Conservation (phyloP, 2,888 invertebrate genomes). For the Ectemnius cavifrons region DNA sequence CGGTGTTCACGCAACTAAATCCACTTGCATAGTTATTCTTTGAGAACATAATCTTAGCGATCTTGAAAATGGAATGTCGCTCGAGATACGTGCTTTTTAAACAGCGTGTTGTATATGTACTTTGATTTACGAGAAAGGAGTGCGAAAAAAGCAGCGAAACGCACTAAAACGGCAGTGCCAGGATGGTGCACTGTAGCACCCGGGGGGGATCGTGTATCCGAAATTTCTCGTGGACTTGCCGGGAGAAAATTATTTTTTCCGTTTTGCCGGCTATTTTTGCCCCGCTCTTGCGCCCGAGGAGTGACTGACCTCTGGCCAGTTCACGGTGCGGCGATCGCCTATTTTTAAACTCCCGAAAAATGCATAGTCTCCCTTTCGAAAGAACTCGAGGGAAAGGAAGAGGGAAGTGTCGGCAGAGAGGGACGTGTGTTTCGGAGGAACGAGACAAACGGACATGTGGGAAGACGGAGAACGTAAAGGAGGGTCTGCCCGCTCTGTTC, state of each 20-base stretch:
- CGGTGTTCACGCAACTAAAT: slow-evolving; percentile 27
- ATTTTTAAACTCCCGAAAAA: slow-evolving; percentile 76
- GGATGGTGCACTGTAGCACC: slow-evolving; percentile 15
- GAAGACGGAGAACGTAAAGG: slow-evolving; percentile 5
- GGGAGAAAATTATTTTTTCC: slow-evolving; percentile 67
- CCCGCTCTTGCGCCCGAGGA: slow-evolving; percentile 67
- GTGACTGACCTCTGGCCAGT: slow-evolving; percentile 78
- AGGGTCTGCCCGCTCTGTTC: slow-evolving; percentile 19
- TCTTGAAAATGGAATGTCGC: background rate
- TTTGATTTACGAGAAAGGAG: background rate
- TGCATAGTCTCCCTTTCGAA: slow-evolving; percentile 70
- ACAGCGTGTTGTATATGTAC: background rate
- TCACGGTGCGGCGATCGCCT: slow-evolving; percentile 68
- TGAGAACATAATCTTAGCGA: background rate
- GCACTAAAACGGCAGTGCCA: background rate
- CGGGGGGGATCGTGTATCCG: slow-evolving; percentile 36
- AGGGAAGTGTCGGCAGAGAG: slow-evolving; percentile 2
- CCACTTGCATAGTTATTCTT: background rate
- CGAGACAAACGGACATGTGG: background rate
- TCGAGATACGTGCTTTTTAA: background rate
- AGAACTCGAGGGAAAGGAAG: slow-evolving; percentile 48
- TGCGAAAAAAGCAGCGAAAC: background rate
- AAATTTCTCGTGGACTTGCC: slow-evolving; percentile 40
- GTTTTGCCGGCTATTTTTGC: slow-evolving; percentile 72
- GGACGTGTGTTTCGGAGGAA: slow-evolving; percentile 11